Percentiles rank a stretch among this genome's conserved stretches.
Conservation (phyloP, 2,797 vertebrate species). For the Gymnodraco acuticeps region DNA sequence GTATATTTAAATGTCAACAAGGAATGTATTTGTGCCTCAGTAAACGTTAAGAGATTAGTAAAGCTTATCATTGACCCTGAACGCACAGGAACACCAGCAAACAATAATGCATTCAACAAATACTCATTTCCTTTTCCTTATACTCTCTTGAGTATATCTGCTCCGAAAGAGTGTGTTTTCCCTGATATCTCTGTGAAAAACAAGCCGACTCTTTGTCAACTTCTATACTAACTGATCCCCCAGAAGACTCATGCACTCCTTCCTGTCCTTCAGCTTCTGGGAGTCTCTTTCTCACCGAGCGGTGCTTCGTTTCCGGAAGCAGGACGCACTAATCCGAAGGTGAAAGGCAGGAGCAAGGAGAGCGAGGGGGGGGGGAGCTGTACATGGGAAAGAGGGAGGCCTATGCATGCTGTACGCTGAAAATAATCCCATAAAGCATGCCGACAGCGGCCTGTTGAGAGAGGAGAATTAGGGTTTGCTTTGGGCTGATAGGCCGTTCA, state of each 20-base stretch:
- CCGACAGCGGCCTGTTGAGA: conserved; percentile 69
- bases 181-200: conserved; percentile 44
- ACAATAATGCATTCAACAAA: conserved; percentile 71
- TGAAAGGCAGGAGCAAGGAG: conserved; percentile 79
- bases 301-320: conserved; percentile 79
- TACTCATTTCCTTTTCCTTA: conserved; percentile 62
- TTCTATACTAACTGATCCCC: conserved; percentile 16
- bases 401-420: conserved; percentile 64
- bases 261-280: conserved; percentile 62
- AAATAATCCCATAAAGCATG: conserved; percentile 84
- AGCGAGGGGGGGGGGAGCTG: conserved; percentile 40
- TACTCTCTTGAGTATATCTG: conserved; percentile 55
- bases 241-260: conserved; percentile 56
- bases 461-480: conserved; percentile 75
- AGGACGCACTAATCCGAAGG: conserved; percentile 80
- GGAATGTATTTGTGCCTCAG: conserved; percentile 21
- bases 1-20: conserved; percentile 37
- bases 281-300: conserved; percentile 70
- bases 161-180: conserved; percentile 63
- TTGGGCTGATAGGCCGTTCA: conserved; percentile 65
- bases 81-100: conserved; percentile 62
- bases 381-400: conserved; percentile 60
- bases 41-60: conserved; percentile 8
- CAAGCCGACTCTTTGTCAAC: conserved; percentile 53
- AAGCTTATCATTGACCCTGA: conserved; percentile 57